Conservation (phyloP, 64 coral and sea anemone genomes). For the Actinia tenebrosa region DNA sequence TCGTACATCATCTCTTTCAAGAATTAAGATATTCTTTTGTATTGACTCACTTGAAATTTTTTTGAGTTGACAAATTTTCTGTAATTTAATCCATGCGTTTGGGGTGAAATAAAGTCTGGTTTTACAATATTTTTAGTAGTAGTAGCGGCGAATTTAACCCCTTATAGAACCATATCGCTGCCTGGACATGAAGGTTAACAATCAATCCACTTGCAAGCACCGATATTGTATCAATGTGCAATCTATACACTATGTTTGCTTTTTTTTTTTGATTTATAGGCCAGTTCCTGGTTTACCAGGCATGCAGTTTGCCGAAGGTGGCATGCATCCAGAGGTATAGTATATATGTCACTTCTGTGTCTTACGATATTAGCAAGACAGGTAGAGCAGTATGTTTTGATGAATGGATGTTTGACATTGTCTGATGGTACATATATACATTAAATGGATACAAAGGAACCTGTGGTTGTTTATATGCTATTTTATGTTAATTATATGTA, state of each 20-base stretch:
- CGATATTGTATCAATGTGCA: not conserved
- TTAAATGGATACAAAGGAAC: not conserved
- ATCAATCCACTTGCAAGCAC: not conserved
- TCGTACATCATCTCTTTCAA: not conserved
- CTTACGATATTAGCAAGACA: not conserved
- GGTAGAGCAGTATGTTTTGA: not conserved
- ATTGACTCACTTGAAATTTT: not conserved
- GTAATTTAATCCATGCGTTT: not conserved
- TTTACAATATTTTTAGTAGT: not conserved
- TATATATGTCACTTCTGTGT: not conserved
- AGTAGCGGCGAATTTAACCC: not conserved
- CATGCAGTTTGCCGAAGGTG: not conserved
- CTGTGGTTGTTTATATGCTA: not conserved
- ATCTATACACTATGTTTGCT: not conserved
- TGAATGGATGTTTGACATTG: not conserved
- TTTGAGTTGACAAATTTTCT: not conserved
- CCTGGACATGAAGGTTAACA: conserved; percentile 7
- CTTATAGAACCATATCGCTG: not conserved
- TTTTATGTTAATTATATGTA: not conserved
- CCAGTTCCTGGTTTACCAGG: not conserved
- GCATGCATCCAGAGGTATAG: not conserved
- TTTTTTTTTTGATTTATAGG: not conserved
- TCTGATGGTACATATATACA: not conserved
- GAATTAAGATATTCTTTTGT: not conserved
- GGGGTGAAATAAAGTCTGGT: not conserved